Conservation (phyloP, 1,140 invertebrate species). For the Grapholita molesta region DNA sequence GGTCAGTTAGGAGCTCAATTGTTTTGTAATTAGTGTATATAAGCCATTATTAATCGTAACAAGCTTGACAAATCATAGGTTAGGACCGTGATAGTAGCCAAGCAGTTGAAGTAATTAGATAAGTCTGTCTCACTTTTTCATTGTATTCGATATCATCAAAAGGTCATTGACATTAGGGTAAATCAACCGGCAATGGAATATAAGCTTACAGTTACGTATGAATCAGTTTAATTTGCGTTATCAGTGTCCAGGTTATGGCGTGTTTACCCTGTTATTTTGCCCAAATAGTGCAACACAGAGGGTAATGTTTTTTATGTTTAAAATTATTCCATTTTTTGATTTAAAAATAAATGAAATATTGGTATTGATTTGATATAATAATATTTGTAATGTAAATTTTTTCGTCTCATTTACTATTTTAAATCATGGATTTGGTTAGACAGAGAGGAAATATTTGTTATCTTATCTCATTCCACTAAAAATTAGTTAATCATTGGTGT, state of each 20-base stretch:
- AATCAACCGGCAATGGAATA: background rate
- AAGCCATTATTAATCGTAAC: slow-evolving; percentile 43
- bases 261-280: background rate
- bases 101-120: slow-evolving; percentile 48
- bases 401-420: no score
- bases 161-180: background rate
- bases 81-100: slow-evolving; percentile 71
- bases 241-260: background rate
- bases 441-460: background rate
- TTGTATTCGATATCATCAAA: slow-evolving; percentile 1
- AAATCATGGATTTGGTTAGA: no score
- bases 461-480: background rate
- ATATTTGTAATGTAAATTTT: no score
- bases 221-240: background rate
- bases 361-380: no score
- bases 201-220: background rate
- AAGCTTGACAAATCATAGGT: slow-evolving; percentile 67
- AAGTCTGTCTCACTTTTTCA: slow-evolving; percentile 18
- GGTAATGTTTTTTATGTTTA: background rate
- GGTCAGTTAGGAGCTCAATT: slow-evolving; percentile 19
- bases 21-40: slow-evolving; percentile 69
- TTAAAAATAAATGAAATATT: no score
- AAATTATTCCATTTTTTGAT: no score
- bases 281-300: background rate
- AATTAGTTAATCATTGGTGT: background rate